Evolutionary conservation across 2,113 vertebrate species (phyloP).

Genomic region (Ptilonorhynchus violaceus): DNA sequence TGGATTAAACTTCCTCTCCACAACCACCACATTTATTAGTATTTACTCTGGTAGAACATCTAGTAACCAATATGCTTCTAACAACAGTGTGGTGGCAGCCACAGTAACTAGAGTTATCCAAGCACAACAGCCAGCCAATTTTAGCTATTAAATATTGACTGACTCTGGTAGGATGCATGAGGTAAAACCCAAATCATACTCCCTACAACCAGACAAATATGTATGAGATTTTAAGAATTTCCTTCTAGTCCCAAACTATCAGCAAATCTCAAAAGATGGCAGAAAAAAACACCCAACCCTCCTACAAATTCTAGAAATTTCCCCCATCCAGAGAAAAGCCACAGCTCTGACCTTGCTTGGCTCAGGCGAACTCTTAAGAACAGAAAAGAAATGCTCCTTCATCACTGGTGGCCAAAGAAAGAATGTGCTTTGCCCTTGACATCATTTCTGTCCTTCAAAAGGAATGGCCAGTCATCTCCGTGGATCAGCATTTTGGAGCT

Average conservation of each 20-base stretch:
- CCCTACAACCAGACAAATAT: background rate
- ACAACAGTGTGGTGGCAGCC: conserved; percentile 34
- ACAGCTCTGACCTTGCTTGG: conserved; percentile 13
- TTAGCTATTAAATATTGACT: conserved; percentile 43
- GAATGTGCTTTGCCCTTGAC: background rate
- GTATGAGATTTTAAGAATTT: conserved; percentile 32
- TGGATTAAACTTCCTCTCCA: conserved; percentile 8
- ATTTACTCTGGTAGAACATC: conserved; percentile 34
- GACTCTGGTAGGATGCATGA: background rate
- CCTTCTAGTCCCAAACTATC: background rate
- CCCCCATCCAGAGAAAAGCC: background rate
- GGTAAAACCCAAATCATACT: background rate
- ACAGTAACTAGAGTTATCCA: background rate
- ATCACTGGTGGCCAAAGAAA: background rate
- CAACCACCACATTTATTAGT: conserved; percentile 30
- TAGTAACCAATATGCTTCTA: conserved; percentile 27
- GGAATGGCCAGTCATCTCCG: background rate
- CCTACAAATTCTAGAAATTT: background rate
- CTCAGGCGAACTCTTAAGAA: background rate
- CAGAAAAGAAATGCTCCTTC: background rate
- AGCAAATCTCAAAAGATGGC: background rate
- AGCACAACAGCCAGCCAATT: background rate
- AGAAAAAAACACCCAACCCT: background rate
- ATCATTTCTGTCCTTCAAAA: background rate
- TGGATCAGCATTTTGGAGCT: background rate